Evolutionary conservation across 2,797 vertebrate genomes (phyloP).

Genomic region (Onychomys arenicola): DNA sequence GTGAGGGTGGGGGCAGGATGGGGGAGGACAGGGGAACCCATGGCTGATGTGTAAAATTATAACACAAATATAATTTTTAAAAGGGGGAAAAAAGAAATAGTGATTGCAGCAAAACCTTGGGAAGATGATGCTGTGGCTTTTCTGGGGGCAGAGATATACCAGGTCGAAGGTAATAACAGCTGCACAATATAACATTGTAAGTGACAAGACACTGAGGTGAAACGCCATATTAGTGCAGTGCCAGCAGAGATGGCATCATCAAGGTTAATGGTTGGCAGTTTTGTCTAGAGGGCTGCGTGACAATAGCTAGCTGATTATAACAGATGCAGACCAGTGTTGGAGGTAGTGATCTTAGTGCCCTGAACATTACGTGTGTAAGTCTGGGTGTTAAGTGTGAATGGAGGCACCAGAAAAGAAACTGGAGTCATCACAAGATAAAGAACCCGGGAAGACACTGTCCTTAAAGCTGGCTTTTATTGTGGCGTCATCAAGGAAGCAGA

Average conservation of each 20-base stretch:
- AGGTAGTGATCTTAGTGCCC: neutral
- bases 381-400: neutral
- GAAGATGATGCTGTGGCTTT: neutral
- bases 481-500: neutral
- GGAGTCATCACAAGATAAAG: neutral
- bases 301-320: neutral
- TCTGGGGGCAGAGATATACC: neutral
- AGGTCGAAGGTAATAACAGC: neutral
- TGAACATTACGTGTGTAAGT: neutral
- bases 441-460: neutral
- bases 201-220: neutral
- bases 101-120: neutral
- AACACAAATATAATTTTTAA: no score
- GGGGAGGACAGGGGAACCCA: no score
- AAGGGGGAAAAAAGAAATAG: no score
- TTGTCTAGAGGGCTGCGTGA: neutral
- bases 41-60: no score
- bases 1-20: no score
- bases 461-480: no score
- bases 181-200: neutral
- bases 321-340: neutral
- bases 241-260: neutral
- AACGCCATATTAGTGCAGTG: neutral
- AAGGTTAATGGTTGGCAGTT: neutral
- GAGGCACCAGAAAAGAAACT: neutral